Evolutionary conservation across 1,140 invertebrate genomes (phyloP).

Genomic region (Hydropsyche tenuis): DNA sequence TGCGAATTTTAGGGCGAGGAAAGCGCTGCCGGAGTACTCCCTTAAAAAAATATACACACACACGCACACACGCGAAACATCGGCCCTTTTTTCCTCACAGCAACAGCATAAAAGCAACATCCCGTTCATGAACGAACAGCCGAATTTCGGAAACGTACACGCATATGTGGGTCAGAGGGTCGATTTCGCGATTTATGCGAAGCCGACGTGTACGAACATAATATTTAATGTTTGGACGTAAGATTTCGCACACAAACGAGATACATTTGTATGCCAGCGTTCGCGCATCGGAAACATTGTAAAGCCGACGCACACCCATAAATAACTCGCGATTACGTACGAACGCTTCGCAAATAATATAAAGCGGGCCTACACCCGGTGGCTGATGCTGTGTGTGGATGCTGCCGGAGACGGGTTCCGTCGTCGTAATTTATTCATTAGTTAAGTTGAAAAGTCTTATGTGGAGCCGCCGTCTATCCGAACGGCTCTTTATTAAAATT

Average conservation of each 20-base stretch:
- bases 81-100: too few species aligned
- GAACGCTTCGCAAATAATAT: neutral
- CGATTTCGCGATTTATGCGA: constrained; percentile 1
- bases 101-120: too few species aligned
- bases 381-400: too few species aligned
- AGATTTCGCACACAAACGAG: constrained; percentile 3
- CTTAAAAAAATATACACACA: too few species aligned
- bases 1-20: constrained; percentile 13
- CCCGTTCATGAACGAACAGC: too few species aligned
- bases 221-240: constrained; percentile 1
- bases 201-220: neutral
- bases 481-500: too few species aligned
- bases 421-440: constrained; percentile 16
- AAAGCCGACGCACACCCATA: neutral
- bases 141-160: too few species aligned
- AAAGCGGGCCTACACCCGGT: neutral
- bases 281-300: constrained; percentile 7
- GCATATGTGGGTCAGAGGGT: neutral
- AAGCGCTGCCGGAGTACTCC: too few species aligned
- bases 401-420: too few species aligned
- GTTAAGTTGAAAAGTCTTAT: neutral
- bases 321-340: constrained; percentile 6
- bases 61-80: too few species aligned
- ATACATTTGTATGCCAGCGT: constrained; percentile 6
- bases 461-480: too few species aligned